phyloP scores from a whole-genome alignment of 1,140 invertebrate genomes.

The Drosophila mayri region DNA sequence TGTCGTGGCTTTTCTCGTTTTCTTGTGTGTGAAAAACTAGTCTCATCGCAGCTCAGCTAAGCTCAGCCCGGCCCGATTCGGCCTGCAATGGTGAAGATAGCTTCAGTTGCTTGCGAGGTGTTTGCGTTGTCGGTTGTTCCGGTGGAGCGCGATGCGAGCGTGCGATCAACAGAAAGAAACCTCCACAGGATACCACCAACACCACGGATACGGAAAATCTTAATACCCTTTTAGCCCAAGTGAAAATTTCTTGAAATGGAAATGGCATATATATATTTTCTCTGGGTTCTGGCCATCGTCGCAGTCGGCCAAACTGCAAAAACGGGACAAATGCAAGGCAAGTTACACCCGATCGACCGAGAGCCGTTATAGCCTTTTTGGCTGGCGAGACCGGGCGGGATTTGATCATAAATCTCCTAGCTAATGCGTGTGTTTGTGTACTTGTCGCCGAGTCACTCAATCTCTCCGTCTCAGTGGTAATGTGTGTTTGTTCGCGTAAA shows the following conservation, averaged over 20 bases:
- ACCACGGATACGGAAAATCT: conserved; percentile 12
- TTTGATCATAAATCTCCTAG: conserved; percentile 30
- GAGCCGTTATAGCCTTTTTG: conserved; percentile 58
- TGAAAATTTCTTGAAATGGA: conserved; percentile 1
- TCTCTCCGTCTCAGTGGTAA: conserved; percentile 29
- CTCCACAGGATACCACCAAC: conserved; percentile 3
- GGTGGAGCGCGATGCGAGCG: conserved; percentile 55
- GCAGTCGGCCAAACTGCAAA: conserved; percentile 29
- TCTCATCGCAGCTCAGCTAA: conserved; percentile 30
- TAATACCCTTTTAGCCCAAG: conserved; percentile 10
- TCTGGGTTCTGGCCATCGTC: conserved; percentile 2
- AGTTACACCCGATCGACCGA: conserved; percentile 35
- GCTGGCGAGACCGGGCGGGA: conserved; percentile 38
- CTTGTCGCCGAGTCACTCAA: neutral
- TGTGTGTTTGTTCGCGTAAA: conserved; percentile 44
- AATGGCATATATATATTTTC: conserved; percentile 11
- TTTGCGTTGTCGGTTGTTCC: conserved; percentile 70
- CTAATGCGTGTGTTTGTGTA: conserved; percentile 9
- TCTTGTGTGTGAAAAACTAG: conserved; percentile 55
- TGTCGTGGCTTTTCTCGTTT: conserved; percentile 50
- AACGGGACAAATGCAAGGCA: conserved; percentile 69
- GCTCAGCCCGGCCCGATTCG: conserved; percentile 8
- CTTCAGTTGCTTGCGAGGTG: conserved; percentile 75
- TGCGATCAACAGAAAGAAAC: conserved; percentile 7
- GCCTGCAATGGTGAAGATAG: conserved; percentile 48